Conservation (phyloP, 35 echinoderm and acorn worm genomes). For the Patiria miniata region DNA sequence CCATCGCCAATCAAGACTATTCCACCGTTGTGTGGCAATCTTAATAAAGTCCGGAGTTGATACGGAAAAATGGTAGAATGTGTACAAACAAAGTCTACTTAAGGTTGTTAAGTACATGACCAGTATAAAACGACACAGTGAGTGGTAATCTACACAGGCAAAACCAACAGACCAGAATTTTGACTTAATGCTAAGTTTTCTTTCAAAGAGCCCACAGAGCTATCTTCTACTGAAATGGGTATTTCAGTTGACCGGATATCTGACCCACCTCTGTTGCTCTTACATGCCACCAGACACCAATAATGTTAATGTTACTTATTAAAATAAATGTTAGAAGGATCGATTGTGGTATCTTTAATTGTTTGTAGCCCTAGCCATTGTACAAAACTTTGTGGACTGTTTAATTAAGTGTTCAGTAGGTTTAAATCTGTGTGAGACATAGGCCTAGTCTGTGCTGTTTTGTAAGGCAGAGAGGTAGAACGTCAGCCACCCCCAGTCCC, state of each 20-base stretch:
- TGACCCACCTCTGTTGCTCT: conserved; percentile 2
- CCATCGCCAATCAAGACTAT: too few relatives aligned
- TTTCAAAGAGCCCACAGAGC: neutral
- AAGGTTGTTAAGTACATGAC: conserved; percentile 4
- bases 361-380: conserved; percentile 3
- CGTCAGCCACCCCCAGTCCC: neutral
- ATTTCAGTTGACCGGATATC: neutral
- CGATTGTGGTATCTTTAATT: neutral
- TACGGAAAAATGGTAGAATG: neutral
- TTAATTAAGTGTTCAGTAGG: neutral
- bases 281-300: neutral
- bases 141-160: conserved; percentile 3
- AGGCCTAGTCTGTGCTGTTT: neutral
- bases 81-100: neutral
- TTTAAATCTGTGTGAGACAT: neutral
- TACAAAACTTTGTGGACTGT: neutral
- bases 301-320: neutral
- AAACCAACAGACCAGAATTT: neutral
- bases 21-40: neutral
- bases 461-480: neutral
- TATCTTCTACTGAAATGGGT: conserved; percentile 4
- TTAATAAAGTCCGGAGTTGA: neutral
- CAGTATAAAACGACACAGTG: neutral
- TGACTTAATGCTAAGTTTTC: neutral
- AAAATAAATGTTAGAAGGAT: neutral